Evolutionary conservation across 2,797 vertebrate genomes (phyloP).

Genomic region (Crenuchus spilurus): DNA sequence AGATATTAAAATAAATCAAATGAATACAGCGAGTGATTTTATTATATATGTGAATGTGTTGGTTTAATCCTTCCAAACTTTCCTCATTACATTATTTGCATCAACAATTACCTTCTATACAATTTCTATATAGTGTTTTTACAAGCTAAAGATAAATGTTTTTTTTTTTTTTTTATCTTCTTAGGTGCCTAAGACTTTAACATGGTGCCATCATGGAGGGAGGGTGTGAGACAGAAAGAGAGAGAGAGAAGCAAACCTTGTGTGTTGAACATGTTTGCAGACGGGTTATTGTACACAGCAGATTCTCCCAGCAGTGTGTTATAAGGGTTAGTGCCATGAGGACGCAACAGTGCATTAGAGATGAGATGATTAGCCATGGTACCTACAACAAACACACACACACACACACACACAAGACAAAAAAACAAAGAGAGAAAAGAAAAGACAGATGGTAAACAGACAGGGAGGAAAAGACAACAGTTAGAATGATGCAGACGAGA

Average conservation of each 20-base stretch:
- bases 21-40: too few species aligned
- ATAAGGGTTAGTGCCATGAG: conserved; percentile 99
- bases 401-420: conserved; percentile 62
- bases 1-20: too few species aligned
- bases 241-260: conserved; percentile 89
- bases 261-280: conserved; percentile 99
- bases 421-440: conserved; percentile 28
- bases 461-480: conserved; percentile 42
- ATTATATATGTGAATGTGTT: too few species aligned
- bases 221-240: not conserved
- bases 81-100: too few species aligned
- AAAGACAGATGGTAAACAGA: conserved; percentile 15
- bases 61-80: too few species aligned
- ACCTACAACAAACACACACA: conserved; percentile 94
- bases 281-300: conserved; percentile 99
- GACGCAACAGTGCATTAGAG: conserved; percentile 99
- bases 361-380: conserved; percentile 99
- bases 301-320: conserved; percentile 99
- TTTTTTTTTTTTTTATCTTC: too few species aligned
- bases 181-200: too few species aligned
- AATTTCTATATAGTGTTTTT: too few species aligned
- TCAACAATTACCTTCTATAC: too few species aligned
- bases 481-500: conserved; percentile 43
- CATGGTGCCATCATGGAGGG: too few species aligned
- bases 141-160: too few species aligned